These are phyloP conservation scores for Syngnathus rostellatus DNA, from an alignment of 2,797 vertebrate genomes.

Conservation along the genomic window DNA sequence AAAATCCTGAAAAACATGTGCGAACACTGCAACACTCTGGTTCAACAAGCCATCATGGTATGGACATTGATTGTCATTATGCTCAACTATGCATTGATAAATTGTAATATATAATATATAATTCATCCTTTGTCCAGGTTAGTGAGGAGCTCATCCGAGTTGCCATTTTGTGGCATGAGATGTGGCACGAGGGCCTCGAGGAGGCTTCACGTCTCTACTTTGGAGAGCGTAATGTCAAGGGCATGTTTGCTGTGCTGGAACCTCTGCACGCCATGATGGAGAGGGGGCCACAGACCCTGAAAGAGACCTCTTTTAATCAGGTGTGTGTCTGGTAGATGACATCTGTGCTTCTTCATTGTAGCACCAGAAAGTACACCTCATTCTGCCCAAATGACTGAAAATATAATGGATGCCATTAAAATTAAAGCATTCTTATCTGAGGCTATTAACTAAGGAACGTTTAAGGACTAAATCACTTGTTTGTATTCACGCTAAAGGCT, in stretches of 20 bases:
- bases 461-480: background rate
- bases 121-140: conserved; percentile 67
- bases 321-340: conserved; percentile 46
- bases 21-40: conserved; percentile 95
- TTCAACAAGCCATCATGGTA: conserved; percentile 98
- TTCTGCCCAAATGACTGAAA: background rate
- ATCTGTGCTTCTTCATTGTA: background rate
- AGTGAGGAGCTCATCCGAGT: conserved; percentile 97
- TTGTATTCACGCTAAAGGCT: conserved; percentile 64
- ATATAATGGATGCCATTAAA: no score
- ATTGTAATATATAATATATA: background rate
- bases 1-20: conserved; percentile 99
- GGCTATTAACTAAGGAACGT: background rate
- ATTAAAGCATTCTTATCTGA: background rate
- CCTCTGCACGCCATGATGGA: conserved; percentile 99
- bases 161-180: conserved; percentile 97
- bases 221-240: conserved; percentile 95
- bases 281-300: conserved; percentile 93
- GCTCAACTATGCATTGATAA: background rate
- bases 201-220: conserved; percentile 96
- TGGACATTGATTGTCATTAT: background rate
- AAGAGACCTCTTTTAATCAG: conserved; percentile 99
- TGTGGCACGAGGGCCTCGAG: conserved; percentile 98
- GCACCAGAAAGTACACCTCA: background rate
- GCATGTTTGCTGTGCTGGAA: conserved; percentile 98